phyloP scores from a whole-genome alignment of 1,140 invertebrate species.

The Spodoptera frugiperda region DNA sequence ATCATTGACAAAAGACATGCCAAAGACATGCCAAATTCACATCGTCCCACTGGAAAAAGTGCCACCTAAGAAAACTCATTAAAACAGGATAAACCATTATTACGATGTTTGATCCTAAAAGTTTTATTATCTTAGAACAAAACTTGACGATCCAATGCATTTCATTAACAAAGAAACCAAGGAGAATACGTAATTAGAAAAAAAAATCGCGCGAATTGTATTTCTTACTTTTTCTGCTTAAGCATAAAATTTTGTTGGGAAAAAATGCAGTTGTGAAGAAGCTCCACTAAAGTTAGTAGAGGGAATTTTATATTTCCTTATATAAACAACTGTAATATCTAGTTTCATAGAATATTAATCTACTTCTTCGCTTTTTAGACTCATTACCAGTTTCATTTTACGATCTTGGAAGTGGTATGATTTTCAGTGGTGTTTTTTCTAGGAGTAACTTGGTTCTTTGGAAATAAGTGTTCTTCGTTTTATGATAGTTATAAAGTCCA shows the following conservation, averaged over 20 bases:
- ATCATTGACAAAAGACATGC: neutral
- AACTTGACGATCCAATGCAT: slow-evolving; percentile 47
- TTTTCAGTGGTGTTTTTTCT: no score
- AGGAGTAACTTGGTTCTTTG: no score
- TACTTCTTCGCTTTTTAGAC: neutral
- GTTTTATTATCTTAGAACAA: slow-evolving; percentile 46
- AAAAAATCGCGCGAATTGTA: slow-evolving; percentile 18
- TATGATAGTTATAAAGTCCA: no score
- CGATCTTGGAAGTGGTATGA: no score
- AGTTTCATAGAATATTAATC: slow-evolving; percentile 9
- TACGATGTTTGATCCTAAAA: slow-evolving; percentile 44
- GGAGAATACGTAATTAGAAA: slow-evolving; percentile 38
- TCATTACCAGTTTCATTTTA: no score
- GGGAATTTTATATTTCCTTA: slow-evolving; percentile 1
- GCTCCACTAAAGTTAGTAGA: neutral
- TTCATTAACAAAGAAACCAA: slow-evolving; percentile 45
- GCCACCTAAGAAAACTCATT: slow-evolving; percentile 39
- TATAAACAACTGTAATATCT: slow-evolving; percentile 7
- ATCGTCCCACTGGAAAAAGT: neutral
- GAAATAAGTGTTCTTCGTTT: no score
- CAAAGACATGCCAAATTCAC: neutral
- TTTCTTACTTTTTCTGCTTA: slow-evolving; percentile 2
- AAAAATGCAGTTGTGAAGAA: slow-evolving; percentile 25
- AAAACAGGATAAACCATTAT: slow-evolving; percentile 42
- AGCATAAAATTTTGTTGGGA: neutral